A percentile compares a stretch with the other conserved stretches of the same genome.
Evolutionary conservation across 1,140 invertebrate genomes (phyloP).

Genomic region (Drosophila bifasciata): DNA sequence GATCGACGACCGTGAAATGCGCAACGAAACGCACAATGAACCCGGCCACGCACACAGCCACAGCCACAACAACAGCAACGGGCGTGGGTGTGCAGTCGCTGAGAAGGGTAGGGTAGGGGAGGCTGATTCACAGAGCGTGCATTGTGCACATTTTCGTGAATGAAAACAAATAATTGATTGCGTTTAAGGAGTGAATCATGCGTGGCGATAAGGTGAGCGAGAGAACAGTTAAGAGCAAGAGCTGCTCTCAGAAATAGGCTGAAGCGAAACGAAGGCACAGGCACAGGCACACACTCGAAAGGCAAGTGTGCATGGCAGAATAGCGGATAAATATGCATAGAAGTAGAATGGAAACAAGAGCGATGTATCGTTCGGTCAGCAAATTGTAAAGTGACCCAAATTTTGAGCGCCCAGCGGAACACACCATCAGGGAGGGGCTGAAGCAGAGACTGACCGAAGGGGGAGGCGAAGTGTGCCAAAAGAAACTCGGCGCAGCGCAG

Average conservation of each 20-base stretch:
- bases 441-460: slow-evolving; percentile 1
- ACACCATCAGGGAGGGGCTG: slow-evolving; percentile 10
- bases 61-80: slow-evolving; percentile 30
- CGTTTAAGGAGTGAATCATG: slow-evolving; percentile 73
- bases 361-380: slow-evolving; percentile 72
- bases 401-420: slow-evolving; percentile 44
- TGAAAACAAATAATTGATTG: slow-evolving; percentile 76
- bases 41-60: slow-evolving; percentile 50
- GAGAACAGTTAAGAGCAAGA: slow-evolving; percentile 10
- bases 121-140: slow-evolving; percentile 57
- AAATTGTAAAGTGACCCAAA: slow-evolving; percentile 81
- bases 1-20: slow-evolving; percentile 81
- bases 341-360: slow-evolving; percentile 52
- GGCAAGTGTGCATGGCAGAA: slow-evolving; percentile 62
- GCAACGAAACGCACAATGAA: slow-evolving; percentile 76
- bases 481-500: slow-evolving; percentile 53
- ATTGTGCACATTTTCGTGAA: slow-evolving; percentile 73
- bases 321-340: slow-evolving; percentile 63
- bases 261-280: slow-evolving; percentile 34
- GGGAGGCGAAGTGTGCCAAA: slow-evolving; percentile 71
- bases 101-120: not conserved
- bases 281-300: slow-evolving; percentile 29
- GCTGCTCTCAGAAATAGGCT: slow-evolving; percentile 58
- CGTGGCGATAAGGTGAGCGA: slow-evolving; percentile 59
- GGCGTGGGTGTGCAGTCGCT: slow-evolving; percentile 15